phyloP scores from a whole-genome alignment of 2,888 invertebrate genomes.

The Mimachlamys varia region DNA sequence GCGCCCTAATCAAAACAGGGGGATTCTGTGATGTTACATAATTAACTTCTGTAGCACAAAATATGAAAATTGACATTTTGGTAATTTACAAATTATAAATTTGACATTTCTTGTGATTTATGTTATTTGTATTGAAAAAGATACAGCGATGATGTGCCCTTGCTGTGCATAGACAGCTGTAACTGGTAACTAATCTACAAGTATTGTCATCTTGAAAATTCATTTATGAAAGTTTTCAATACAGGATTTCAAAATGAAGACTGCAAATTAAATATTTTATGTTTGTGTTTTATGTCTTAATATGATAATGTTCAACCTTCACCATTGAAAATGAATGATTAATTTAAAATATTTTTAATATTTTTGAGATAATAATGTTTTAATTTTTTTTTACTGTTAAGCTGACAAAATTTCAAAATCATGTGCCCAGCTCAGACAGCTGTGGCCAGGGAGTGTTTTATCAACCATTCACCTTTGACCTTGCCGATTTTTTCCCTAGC shows the following conservation, averaged over 20 bases:
- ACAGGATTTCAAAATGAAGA: not conserved
- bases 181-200: not conserved
- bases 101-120: conserved; percentile 3
- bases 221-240: not conserved
- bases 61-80: conserved; percentile 25
- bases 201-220: not conserved
- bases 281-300: too few relatives aligned
- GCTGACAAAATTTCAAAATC: not conserved
- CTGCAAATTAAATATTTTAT: not conserved
- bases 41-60: not conserved
- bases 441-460: not conserved
- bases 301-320: too few relatives aligned
- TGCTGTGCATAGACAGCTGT: not conserved
- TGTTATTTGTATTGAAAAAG: not conserved
- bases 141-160: not conserved
- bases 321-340: too few relatives aligned
- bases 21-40: not conserved
- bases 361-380: not conserved
- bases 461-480: not conserved
- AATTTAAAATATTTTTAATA: not conserved
- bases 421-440: not conserved
- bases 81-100: conserved; percentile 24
- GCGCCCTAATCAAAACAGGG: not conserved
- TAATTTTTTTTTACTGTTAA: not conserved
- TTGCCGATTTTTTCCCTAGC: not conserved